Conservation (phyloP, 2,797 vertebrate species). For the Sylvilagus floridanus region DNA sequence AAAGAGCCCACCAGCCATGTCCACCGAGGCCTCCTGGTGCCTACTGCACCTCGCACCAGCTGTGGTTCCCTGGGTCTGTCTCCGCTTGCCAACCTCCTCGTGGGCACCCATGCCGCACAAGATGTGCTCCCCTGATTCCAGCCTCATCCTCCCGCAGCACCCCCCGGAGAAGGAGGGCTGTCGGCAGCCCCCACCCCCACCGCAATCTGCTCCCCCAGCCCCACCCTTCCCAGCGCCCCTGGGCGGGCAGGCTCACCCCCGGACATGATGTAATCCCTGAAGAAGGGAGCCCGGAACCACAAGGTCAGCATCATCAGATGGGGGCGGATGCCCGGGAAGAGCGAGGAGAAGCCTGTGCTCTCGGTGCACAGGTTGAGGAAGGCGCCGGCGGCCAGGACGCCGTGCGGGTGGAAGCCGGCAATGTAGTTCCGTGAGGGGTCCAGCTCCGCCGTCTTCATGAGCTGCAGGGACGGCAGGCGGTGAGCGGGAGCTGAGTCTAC, state of each 20-base stretch:
- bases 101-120: background rate
- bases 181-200: background rate
- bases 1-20: background rate
- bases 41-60: background rate
- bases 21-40: background rate
- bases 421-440: constrained; percentile 94
- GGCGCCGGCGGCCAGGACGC: constrained; percentile 93
- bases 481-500: background rate
- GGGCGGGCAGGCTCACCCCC: constrained; percentile 88
- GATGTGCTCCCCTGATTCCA: background rate
- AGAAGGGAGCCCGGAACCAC: constrained; percentile 95
- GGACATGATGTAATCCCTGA: constrained; percentile 95
- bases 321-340: constrained; percentile 92
- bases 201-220: background rate
- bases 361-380: constrained; percentile 95
- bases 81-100: background rate
- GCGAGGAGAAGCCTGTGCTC: constrained; percentile 89
- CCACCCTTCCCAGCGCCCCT: background rate
- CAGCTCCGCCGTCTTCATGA: constrained; percentile 95
- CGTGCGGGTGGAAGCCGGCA: constrained; percentile 95
- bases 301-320: constrained; percentile 94
- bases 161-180: background rate
- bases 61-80: background rate
- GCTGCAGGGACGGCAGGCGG: constrained; percentile 84
- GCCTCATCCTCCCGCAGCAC: background rate